Percentiles rank a stretch among this genome's conserved stretches.
phyloP scores from a whole-genome alignment of 2,888 invertebrate genomes.

The Drosophila siamana region DNA sequence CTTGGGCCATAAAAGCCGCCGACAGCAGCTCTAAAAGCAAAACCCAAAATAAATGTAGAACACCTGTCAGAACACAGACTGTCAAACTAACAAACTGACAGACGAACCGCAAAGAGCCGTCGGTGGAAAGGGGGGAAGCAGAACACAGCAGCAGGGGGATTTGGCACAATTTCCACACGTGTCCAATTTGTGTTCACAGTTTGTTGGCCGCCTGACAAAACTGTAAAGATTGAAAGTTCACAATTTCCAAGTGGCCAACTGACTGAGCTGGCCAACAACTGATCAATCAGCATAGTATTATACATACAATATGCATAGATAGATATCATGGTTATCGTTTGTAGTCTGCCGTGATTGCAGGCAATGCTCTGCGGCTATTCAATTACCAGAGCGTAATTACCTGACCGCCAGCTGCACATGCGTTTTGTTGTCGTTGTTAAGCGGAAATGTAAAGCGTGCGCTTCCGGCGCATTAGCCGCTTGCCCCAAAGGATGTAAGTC shows the following conservation, averaged over 20 bases:
- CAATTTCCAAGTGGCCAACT: slow-evolving; percentile 2
- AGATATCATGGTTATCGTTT: slow-evolving; percentile 1
- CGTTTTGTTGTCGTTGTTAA: slow-evolving; percentile 14
- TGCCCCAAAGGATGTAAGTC: slow-evolving; percentile 55
- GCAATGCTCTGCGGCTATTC: slow-evolving; percentile 45
- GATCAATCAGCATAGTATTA: background rate
- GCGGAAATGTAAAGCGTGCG: slow-evolving; percentile 67
- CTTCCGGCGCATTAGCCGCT: slow-evolving; percentile 54
- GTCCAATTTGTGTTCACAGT: slow-evolving; percentile 55
- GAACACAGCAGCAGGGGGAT: slow-evolving; percentile 12
- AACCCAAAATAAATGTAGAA: slow-evolving; percentile 53
- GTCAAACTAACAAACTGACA: slow-evolving; percentile 7
- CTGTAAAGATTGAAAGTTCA: slow-evolving; percentile 55
- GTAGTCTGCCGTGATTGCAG: slow-evolving; percentile 37
- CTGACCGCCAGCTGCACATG: slow-evolving; percentile 25
- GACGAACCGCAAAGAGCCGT: background rate
- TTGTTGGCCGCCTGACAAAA: slow-evolving; percentile 48
- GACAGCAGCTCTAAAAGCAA: slow-evolving; percentile 21
- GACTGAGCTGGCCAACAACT: background rate
- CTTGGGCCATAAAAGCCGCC: slow-evolving; percentile 67
- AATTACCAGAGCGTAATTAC: slow-evolving; percentile 53
- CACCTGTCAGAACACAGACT: slow-evolving; percentile 53
- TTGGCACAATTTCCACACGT: slow-evolving; percentile 44
- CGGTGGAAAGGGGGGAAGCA: background rate
- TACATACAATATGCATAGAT: background rate